These are phyloP conservation scores for Parapsyche elsis DNA, from an alignment of 1,140 invertebrate species.

Conservation along the genomic window DNA sequence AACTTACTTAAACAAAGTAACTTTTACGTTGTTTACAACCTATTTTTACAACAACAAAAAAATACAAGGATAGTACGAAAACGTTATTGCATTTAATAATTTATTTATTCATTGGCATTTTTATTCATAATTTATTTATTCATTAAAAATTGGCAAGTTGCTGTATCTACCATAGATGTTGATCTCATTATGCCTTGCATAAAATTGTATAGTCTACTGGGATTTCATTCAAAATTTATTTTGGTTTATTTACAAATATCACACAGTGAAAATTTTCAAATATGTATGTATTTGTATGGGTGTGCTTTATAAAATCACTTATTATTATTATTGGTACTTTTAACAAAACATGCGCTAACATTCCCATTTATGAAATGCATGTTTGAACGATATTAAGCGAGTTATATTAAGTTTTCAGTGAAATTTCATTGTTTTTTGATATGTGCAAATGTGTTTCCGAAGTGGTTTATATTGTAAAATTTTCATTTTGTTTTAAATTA, in stretches of 20 bases:
- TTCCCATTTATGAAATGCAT: background rate
- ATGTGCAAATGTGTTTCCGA: too few species aligned
- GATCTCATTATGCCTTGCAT: too few species aligned
- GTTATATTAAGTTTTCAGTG: background rate
- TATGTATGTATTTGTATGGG: background rate
- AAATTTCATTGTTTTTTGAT: background rate
- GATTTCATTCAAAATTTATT: background rate
- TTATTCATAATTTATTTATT: too few species aligned
- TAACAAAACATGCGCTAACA: background rate
- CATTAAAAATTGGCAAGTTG: background rate
- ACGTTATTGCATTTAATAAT: background rate
- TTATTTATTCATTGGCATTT: background rate
- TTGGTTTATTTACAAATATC: background rate
- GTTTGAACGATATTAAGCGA: background rate
- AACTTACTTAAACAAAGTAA: background rate
- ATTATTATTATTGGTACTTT: background rate
- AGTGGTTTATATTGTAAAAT: too few species aligned
- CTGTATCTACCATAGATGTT: too few species aligned
- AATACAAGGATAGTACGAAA: background rate
- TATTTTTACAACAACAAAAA: too few species aligned
- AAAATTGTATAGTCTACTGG: too few species aligned
- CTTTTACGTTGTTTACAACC: too few species aligned
- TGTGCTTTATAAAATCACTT: background rate
- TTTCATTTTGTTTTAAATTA: too few species aligned
- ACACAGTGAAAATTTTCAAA: too few species aligned